A percentile compares a stretch with the other conserved stretches of the same genome.
These are phyloP conservation scores for Epinotia bilunana DNA, from an alignment of 2,888 invertebrate species.

Conservation along the genomic window DNA sequence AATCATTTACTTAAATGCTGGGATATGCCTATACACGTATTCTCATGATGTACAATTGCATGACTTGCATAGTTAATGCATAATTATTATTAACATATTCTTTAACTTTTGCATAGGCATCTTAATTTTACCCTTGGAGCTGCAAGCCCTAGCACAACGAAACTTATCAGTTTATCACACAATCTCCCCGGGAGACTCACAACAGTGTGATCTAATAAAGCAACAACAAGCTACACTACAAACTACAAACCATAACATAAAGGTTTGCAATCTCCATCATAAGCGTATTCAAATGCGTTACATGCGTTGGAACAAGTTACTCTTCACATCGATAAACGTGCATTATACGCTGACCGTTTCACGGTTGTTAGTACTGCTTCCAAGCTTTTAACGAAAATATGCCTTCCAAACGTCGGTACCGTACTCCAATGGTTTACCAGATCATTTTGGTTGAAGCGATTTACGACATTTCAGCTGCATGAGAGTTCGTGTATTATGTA, in stretches of 20 bases:
- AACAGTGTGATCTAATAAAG: constrained; percentile 25
- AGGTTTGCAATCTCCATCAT: constrained; percentile 37
- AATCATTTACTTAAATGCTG: no score
- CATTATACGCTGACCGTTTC: constrained; percentile 49
- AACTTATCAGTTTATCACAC: constrained; percentile 15
- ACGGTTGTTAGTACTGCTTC: constrained; percentile 63
- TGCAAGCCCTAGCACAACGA: not conserved
- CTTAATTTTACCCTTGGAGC: no score
- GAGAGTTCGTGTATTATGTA: constrained; percentile 40
- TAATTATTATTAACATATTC: not conserved
- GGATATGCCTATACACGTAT: no score
- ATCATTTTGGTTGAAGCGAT: constrained; percentile 34
- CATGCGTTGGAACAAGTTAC: constrained; percentile 43
- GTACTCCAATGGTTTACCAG: constrained; percentile 36
- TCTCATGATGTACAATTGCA: no score
- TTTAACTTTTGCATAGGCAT: not conserved
- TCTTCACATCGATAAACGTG: constrained; percentile 43
- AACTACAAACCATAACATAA: constrained; percentile 25
- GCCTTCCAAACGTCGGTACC: constrained; percentile 38
- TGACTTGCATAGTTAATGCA: no score
- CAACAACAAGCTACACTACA: constrained; percentile 24
- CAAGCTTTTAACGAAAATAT: constrained; percentile 25
- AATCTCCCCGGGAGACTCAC: not conserved
- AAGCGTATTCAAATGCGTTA: constrained; percentile 44
- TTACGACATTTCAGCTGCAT: constrained; percentile 40